A percentile compares a stretch with the other conserved stretches of the same genome.
phyloP scores from a whole-genome alignment of 2,797 vertebrate species.

The Halcyon smyrnensis region DNA sequence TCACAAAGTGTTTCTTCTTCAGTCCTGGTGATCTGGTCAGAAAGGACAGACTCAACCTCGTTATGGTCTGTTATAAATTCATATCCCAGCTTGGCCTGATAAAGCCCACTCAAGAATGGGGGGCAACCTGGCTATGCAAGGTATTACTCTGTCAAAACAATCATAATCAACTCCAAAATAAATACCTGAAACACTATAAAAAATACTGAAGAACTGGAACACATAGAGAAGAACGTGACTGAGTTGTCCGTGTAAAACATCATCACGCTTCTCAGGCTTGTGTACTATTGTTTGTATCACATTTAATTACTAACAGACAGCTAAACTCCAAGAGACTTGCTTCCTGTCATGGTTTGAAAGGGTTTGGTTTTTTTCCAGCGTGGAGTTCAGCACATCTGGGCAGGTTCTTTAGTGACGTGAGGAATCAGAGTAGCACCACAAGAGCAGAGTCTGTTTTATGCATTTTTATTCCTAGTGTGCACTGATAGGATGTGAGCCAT shows the following conservation, averaged over 20 bases:
- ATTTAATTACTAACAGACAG: neutral
- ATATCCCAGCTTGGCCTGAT: neutral
- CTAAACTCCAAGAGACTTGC: neutral
- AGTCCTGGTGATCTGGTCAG: neutral
- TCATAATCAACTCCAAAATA: neutral
- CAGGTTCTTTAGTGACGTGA: neutral
- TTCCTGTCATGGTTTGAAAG: neutral
- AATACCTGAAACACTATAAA: neutral
- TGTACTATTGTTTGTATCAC: neutral
- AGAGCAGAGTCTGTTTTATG: conserved; percentile 28
- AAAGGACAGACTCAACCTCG: neutral
- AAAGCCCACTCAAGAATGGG: neutral
- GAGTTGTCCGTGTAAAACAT: neutral
- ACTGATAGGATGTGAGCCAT: conserved; percentile 15
- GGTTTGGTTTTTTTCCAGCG: neutral
- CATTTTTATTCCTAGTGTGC: conserved; percentile 23
- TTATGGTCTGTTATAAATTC: neutral
- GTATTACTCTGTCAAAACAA: neutral
- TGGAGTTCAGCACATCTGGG: neutral
- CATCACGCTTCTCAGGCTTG: neutral
- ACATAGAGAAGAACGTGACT: neutral
- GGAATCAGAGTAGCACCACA: neutral
- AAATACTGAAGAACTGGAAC: neutral
- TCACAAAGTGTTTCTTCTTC: neutral
- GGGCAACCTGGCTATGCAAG: neutral